Base-by-base conservation (phyloP, 1,140 invertebrate genomes). In the Drosophila bocqueti region DNA sequence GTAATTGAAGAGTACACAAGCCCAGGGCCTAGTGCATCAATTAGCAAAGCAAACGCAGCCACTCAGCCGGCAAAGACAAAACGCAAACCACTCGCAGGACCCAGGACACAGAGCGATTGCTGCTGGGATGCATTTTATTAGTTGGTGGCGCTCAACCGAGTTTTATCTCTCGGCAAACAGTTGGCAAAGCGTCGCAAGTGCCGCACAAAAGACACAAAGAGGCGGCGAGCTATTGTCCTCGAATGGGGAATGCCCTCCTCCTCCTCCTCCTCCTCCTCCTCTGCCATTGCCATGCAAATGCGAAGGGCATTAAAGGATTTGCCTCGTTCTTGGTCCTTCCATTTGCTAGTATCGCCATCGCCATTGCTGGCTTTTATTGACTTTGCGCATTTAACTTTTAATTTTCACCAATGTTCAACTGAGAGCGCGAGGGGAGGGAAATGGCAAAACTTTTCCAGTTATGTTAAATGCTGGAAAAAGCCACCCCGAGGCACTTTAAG, bases 321-420 rank as follows among this genome's bases (percentile, higher is more conserved):
- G 54, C 36, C 36, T 29, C 52, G 21, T 72, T 49, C 26, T 72
- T 13, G 50, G 31, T 40, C 16, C 67, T n/a, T 54, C 61, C 58
- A 74, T 83, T 83, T 57, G 69, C 81, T 69, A 75, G 78, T 85
- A 84, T 84, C 82, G 76, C 68, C 63, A 26, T 60, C 50, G 50
- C 29, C 29, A 47, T 43, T 24, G 58, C 67, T 11, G 40, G 73
- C 75, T 83, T 87, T 86, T 86, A 86, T 86, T 86, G 83, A 86
- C 83, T 86, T 76, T 78, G 61, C 76, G 69, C 81, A 79, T 89
- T 89, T 90, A 89, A 89, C 84, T 90, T 89, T 87, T 90, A 83
- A 84, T 89, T 87, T 76, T 87, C 83, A 61, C 66, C 67, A 64
- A 31, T 71, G 58, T 78, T 55, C 52, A 63, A 62, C 68, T 45